phyloP scores from a whole-genome alignment of 2,113 vertebrate species.

The Pluvialis apricaria region DNA sequence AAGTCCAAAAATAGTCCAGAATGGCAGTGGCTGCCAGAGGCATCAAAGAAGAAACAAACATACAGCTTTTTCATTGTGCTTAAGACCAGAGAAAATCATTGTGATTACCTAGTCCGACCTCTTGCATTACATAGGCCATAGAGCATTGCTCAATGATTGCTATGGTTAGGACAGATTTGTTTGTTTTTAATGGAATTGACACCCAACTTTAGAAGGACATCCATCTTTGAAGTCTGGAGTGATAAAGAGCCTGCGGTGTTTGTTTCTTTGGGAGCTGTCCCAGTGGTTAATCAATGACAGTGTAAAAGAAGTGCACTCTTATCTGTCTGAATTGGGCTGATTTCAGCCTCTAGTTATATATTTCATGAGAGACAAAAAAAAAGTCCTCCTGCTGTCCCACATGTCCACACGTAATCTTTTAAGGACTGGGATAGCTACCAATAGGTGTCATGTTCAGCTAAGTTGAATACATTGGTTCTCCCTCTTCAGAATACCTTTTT shows the following conservation, averaged over 20 bases:
- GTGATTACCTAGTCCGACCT: neutral
- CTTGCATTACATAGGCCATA: neutral
- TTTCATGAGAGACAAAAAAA: neutral
- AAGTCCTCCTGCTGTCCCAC: neutral
- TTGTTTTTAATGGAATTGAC: neutral
- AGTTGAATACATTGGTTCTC: neutral
- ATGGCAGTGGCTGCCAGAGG: neutral
- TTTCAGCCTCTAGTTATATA: neutral
- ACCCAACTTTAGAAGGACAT: neutral
- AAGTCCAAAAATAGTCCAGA: neutral
- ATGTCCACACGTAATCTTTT: neutral
- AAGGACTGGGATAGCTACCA: neutral
- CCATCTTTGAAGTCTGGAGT: neutral
- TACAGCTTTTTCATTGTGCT: neutral
- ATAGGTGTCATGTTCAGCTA: neutral
- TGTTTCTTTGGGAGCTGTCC: neutral
- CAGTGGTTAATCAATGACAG: neutral
- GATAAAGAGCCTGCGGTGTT: neutral
- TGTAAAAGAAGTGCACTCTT: neutral
- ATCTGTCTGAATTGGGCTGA: neutral
- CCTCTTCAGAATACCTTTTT: neutral
- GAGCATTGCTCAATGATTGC: neutral
- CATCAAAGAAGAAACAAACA: neutral
- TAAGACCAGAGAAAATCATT: slow-evolving; percentile 31
- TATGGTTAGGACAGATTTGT: neutral